Evolutionary conservation across 2,797 vertebrate genomes (phyloP), one percentile per base, ranked within the genome.

Genomic region (Parauchenoglanis ngamensis): DNA sequence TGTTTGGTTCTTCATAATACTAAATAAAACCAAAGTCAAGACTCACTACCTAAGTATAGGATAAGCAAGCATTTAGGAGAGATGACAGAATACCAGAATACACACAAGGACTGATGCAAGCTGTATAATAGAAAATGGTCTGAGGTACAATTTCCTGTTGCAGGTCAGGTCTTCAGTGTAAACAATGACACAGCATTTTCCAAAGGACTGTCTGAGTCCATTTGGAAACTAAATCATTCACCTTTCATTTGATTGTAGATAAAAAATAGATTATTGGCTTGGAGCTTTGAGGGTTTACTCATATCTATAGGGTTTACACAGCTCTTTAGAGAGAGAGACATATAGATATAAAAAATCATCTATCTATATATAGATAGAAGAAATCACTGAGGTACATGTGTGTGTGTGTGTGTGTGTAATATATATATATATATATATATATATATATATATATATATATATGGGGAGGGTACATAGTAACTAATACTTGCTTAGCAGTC

Each of bases 181-280:
- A 80, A 87, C 82, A 87, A 87, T 87, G 87, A 85, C 75, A 19
- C 61, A 72, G 87, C 87, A 85, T 61, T 87, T 84, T 84, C 78
- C 56, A 80, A 40, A 59, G 3, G 19, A 25, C 19, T 54, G 52
- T 56, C n/a, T 78, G 52, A 40, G 5, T 79, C 31, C 59, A 61
- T 44, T 25, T 44, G 56, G 19, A 79, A 79, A 59, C 2, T 25
- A 79, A 79, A 57, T 21, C 8, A 40, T 79, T 57, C 28, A 78
- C 28, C 28, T 79, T 11, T n/a, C 21, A 63, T 63, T n/a, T n/a
- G 61, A n/a, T n/a, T n/a, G 25, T 12, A 63, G 11, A 3, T 63
- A n/a, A 63, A 63, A 63, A 23, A 11, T 12, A 10, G 4, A 28
- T 28, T 65, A 12, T 28, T n/a, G 12, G 61, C 61, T 72, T 68